Evolutionary conservation across 2,797 vertebrate genomes (phyloP).

Genomic region (Balearica regulorum): DNA sequence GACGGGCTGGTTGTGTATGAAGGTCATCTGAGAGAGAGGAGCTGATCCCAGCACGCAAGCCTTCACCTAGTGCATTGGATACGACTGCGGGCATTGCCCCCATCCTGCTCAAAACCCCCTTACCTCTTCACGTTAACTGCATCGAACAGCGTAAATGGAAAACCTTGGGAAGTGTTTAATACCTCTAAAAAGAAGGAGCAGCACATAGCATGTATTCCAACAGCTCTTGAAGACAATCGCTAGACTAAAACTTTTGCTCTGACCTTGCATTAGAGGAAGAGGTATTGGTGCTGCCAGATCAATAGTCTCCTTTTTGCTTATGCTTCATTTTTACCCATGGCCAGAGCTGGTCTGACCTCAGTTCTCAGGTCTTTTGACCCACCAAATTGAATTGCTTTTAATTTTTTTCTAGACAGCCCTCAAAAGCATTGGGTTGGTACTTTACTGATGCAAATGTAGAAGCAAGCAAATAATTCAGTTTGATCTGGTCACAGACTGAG

Average conservation of each 20-base stretch:
- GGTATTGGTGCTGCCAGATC: not conserved
- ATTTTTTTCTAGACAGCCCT: not conserved
- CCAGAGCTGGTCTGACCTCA: not conserved
- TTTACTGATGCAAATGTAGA: not conserved
- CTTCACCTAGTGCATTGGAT: not conserved
- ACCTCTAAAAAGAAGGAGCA: not conserved
- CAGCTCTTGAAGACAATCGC: not conserved
- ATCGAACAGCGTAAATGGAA: not conserved
- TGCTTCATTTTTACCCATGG: not conserved
- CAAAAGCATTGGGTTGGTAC: not conserved
- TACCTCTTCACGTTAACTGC: not conserved
- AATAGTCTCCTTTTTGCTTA: not conserved
- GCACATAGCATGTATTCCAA: not conserved
- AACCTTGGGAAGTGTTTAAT: not conserved
- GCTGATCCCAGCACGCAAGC: not conserved
- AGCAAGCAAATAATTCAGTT: slow-evolving; percentile 13
- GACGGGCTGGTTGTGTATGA: too few relatives aligned
- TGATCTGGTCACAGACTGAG: not conserved
- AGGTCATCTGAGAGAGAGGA: not conserved
- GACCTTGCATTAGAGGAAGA: not conserved
- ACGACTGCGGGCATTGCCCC: not conserved
- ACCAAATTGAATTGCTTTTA: not conserved
- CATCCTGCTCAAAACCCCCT: not conserved
- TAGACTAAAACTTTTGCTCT: not conserved
- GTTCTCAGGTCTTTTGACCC: not conserved